phyloP scores from a whole-genome alignment of 2,888 invertebrate species.

The Vandiemenella viatica region DNA sequence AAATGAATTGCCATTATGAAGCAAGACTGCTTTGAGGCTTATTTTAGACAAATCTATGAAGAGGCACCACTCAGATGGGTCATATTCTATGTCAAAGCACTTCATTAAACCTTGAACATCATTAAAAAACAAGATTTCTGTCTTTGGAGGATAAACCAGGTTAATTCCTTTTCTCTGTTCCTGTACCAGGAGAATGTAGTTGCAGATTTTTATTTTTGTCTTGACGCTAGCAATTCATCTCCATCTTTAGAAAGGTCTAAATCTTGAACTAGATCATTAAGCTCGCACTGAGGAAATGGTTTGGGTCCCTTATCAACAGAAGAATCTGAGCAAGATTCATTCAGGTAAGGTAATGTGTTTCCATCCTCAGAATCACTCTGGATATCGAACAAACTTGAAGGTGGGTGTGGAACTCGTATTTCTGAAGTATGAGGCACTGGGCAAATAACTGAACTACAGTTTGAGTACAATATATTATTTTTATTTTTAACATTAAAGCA shows the following conservation, averaged over 20 bases:
- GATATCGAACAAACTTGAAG: slow-evolving; percentile 8
- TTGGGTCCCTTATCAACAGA: neutral
- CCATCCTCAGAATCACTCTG: slow-evolving; percentile 5
- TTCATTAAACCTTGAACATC: no score
- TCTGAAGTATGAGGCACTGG: slow-evolving; percentile 7
- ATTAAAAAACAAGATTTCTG: no score
- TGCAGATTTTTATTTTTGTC: slow-evolving; percentile 12
- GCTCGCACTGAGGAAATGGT: neutral
- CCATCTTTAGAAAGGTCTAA: slow-evolving; percentile 1
- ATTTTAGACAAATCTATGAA: no score
- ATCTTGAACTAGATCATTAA: slow-evolving; percentile 1
- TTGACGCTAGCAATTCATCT: neutral
- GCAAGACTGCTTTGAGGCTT: no score
- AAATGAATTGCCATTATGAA: no score
- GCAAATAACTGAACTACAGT: slow-evolving; percentile 9
- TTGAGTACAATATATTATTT: slow-evolving; percentile 4
- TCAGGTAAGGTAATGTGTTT: neutral
- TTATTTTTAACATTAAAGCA: slow-evolving; percentile 8
- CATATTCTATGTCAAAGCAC: no score
- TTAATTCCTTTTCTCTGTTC: slow-evolving; percentile 8
- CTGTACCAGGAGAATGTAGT: slow-evolving; percentile 8
- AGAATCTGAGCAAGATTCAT: slow-evolving; percentile 1
- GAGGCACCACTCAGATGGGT: no score
- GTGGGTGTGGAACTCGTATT: slow-evolving; percentile 11
- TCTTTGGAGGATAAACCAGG: no score